A percentile compares a stretch with the other conserved stretches of the same genome.
phyloP scores from a whole-genome alignment of 2,113 vertebrate species.

The Condylura cristata region DNA sequence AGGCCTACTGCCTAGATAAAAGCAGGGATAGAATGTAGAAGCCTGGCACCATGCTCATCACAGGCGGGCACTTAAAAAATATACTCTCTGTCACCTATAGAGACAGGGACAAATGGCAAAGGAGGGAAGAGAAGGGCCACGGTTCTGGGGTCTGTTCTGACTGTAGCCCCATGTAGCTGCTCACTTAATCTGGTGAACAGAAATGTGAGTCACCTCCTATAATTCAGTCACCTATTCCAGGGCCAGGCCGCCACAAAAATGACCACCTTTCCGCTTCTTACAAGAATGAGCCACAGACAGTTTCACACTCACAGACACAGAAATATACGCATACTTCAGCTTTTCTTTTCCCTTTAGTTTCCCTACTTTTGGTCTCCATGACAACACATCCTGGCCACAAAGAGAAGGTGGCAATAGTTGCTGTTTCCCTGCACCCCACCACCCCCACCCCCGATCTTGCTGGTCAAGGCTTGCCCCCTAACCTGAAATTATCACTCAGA shows the following conservation, averaged over 20 bases:
- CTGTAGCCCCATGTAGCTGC: background rate
- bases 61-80: background rate
- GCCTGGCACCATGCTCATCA: background rate
- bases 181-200: background rate
- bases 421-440: background rate
- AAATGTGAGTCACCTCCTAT: background rate
- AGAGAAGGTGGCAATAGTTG: background rate
- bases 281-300: background rate
- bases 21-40: background rate
- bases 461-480: background rate
- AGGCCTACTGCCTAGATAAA: background rate
- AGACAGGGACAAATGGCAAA: background rate
- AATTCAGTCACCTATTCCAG: background rate
- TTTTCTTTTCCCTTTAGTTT: constrained; percentile 1
- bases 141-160: background rate
- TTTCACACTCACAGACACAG: background rate
- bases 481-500: background rate
- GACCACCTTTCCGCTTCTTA: background rate
- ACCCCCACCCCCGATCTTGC: background rate
- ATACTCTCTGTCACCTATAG: background rate
- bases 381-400: constrained; percentile 1
- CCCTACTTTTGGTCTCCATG: constrained; percentile 28
- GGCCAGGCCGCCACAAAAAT: background rate
- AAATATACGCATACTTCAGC: background rate
- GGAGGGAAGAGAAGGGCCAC: background rate